These are phyloP conservation scores for Drosophila atroscutellata DNA, from an alignment of 2,888 invertebrate species.

Conservation along the genomic window DNA sequence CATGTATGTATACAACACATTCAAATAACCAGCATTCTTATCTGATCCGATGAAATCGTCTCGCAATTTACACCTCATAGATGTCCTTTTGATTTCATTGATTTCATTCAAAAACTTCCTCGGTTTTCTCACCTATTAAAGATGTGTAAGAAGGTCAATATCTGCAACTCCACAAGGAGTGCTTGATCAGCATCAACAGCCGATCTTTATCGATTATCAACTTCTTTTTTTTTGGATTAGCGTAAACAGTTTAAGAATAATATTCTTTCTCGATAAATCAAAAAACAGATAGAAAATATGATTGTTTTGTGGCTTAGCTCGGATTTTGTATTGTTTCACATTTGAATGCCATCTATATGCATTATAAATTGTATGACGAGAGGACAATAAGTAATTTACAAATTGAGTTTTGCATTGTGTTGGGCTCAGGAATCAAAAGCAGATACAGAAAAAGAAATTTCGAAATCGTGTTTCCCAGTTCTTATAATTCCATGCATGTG, in stretches of 20 bases:
- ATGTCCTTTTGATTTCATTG: not conserved
- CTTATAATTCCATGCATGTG: not conserved
- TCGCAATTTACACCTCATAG: not conserved
- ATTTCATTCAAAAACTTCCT: too few relatives aligned
- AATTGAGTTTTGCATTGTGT: not conserved
- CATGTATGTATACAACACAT: not conserved
- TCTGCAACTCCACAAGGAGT: not conserved
- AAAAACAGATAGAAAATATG: not conserved
- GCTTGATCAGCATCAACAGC: not conserved
- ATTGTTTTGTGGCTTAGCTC: too few relatives aligned
- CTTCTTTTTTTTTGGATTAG: not conserved
- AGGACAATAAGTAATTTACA: not conserved
- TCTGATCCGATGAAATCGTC: not conserved
- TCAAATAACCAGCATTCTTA: not conserved
- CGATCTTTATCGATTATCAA: not conserved
- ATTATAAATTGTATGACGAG: not conserved
- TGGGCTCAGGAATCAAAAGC: conserved; percentile 1
- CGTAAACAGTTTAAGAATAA: not conserved
- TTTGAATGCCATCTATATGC: not conserved
- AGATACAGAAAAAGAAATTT: not conserved
- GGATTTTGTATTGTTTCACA: not conserved
- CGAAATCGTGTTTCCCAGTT: not conserved
- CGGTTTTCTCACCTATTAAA: not conserved
- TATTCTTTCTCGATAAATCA: not conserved
- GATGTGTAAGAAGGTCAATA: not conserved